Percentiles rank a stretch among this genome's conserved stretches.
Evolutionary conservation across 2,888 invertebrate species (phyloP).

Genomic region (Elysia crispata): DNA sequence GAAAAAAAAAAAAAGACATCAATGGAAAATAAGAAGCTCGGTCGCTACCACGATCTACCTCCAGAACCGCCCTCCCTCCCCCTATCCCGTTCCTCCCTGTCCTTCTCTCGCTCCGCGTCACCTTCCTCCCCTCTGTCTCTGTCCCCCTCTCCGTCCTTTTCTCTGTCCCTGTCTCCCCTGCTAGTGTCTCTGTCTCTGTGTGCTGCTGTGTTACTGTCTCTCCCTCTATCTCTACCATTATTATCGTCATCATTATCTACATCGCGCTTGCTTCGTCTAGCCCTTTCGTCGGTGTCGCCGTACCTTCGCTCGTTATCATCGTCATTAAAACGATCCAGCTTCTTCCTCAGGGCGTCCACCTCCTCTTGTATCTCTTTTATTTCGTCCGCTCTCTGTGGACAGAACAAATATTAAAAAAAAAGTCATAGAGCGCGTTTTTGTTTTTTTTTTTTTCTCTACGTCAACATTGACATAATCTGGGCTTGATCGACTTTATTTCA

Average conservation of each 20-base stretch:
- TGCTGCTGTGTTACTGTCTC: conserved; percentile 20
- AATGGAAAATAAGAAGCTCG: neutral
- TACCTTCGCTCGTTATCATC: conserved; percentile 7
- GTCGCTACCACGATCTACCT: neutral
- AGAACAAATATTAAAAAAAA: neutral
- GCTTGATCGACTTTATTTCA: too few species aligned
- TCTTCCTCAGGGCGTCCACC: conserved; percentile 61
- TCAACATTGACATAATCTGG: too few species aligned
- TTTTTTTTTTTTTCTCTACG: too few species aligned
- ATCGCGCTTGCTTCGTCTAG: conserved; percentile 20
- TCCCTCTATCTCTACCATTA: neutral
- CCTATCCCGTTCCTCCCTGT: neutral
- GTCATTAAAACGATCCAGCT: conserved; percentile 23
- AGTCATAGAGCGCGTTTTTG: too few species aligned
- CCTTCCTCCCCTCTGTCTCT: conserved; percentile 6
- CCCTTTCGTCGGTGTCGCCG: neutral
- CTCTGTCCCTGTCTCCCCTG: neutral
- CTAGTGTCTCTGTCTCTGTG: neutral
- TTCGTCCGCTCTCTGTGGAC: conserved; percentile 69
- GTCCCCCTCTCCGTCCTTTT: neutral
- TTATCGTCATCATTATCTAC: conserved; percentile 22
- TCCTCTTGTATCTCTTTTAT: conserved; percentile 69
- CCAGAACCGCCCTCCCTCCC: neutral
- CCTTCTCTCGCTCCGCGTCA: conserved; percentile 5
- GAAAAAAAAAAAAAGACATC: too few species aligned